phyloP scores from a whole-genome alignment of 1,140 invertebrate genomes.

The Hylyphantes graminicola region DNA sequence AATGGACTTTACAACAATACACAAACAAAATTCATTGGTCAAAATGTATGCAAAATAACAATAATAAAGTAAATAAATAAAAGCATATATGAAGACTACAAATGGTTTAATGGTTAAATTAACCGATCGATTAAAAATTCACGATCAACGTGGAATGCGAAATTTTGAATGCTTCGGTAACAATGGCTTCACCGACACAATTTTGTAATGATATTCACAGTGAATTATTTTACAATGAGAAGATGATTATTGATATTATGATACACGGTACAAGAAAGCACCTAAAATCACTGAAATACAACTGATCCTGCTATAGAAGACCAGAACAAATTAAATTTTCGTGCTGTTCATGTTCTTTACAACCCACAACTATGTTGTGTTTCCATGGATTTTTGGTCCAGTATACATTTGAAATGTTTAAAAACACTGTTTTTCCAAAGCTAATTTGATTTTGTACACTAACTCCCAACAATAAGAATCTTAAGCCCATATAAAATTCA shows the following conservation, averaged over 20 bases:
- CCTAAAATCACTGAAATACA: slow-evolving; percentile 55
- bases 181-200: slow-evolving; percentile 24
- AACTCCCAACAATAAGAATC: slow-evolving; percentile 40
- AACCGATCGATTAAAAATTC: slow-evolving; percentile 15
- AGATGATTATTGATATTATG: slow-evolving; percentile 14
- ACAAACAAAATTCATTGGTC: slow-evolving; percentile 17
- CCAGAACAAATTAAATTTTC: slow-evolving; percentile 41
- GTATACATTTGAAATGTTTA: slow-evolving; percentile 55
- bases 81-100: slow-evolving; percentile 19
- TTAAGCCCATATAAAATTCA: slow-evolving; percentile 52
- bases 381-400: slow-evolving; percentile 53
- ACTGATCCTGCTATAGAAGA: slow-evolving; percentile 13
- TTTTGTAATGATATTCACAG: slow-evolving; percentile 55
- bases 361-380: slow-evolving; percentile 57
- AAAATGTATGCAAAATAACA: not conserved
- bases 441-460: slow-evolving; percentile 53
- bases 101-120: slow-evolving; percentile 35
- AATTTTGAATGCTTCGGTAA: slow-evolving; percentile 10
- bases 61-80: slow-evolving; percentile 39
- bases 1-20: slow-evolving; percentile 2
- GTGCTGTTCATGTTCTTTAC: slow-evolving; percentile 23
- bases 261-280: slow-evolving; percentile 55
- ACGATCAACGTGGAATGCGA: slow-evolving; percentile 43
- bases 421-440: slow-evolving; percentile 37
- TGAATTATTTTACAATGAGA: slow-evolving; percentile 27